A percentile compares a stretch with the other conserved stretches of the same genome.
These are phyloP conservation scores for Dicaeum eximium DNA, from an alignment of 2,113 vertebrate genomes.

Conservation along the genomic window DNA sequence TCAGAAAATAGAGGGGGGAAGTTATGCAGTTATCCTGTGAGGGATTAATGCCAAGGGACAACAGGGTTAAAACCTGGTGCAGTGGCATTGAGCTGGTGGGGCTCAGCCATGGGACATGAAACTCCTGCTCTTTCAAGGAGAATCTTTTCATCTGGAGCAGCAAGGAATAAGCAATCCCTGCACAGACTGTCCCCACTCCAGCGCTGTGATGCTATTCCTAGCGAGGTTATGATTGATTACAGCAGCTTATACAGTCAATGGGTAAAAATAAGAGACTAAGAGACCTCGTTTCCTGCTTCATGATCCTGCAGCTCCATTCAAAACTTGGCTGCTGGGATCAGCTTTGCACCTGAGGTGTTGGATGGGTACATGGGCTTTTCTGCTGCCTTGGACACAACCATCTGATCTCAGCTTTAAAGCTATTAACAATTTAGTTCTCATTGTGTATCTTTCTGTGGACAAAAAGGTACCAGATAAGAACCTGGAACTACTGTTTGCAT, in stretches of 20 bases:
- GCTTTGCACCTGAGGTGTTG: neutral
- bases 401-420: neutral
- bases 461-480: neutral
- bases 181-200: neutral
- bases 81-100: neutral
- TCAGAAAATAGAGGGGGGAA: neutral
- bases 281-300: neutral
- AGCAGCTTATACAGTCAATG: neutral
- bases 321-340: neutral
- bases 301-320: neutral
- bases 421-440: neutral
- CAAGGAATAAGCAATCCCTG: neutral
- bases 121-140: neutral
- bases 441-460: neutral
- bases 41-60: neutral
- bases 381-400: rapidly evolving
- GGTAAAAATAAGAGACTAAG: neutral
- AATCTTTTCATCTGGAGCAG: neutral
- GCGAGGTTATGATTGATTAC: neutral
- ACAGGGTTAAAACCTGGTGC: neutral
- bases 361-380: neutral
- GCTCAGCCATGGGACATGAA: neutral
- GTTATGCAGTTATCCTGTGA: neutral
- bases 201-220: neutral
- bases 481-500: neutral